Evolutionary conservation across 2,888 invertebrate genomes (phyloP), one percentile per base, ranked within the genome.

Genomic region (Aspidiotus rigidus): DNA sequence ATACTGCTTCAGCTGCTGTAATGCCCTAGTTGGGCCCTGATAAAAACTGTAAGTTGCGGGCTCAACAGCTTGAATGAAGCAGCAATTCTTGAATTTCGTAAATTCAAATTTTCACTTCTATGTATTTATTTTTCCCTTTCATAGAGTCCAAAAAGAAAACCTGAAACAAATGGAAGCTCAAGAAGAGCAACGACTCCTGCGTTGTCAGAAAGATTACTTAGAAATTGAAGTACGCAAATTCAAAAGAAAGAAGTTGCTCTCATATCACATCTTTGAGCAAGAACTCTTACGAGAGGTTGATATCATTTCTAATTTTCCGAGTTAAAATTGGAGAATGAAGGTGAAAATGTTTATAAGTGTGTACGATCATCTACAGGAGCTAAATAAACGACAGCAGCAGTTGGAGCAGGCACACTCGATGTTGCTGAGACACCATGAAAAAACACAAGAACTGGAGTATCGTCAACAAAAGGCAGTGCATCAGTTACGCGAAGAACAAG

Each of bases 401-500:
- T 79, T 98, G 74, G 96, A 98, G 77, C 91, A 92, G 78, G 94
- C 95, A 66, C 98, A 99, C 80, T 83, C 85, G 62, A 93, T 97
- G 90, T 81, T 98, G 73, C 80, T 96, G 73, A 85, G 94, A 74
- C 98, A 99, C 79, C 98, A 99, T 80, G 96, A 97, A 78, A 91
- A 93, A 79, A 96, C 97, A 62, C 92, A 94, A 79, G 95, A 97
- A 77, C 81, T 97, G 74, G 98, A 99, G 79, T 93, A 94, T 79
- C 84, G 91, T 74, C 98, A 99, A 77, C 92, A 97, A 79, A 89
- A 92, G 76, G 92, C 93, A 72, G 92, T 97, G 72, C 98, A 98
- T 78, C 87, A 89, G 74, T 83, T 95, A 72, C 84, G 93, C 77
- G 93, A 88, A 77, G 90, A 91, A 74, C 92, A 92, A 80, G 85